Base-by-base conservation (phyloP, 2,888 invertebrate genomes). In the Cancer borealis region DNA sequence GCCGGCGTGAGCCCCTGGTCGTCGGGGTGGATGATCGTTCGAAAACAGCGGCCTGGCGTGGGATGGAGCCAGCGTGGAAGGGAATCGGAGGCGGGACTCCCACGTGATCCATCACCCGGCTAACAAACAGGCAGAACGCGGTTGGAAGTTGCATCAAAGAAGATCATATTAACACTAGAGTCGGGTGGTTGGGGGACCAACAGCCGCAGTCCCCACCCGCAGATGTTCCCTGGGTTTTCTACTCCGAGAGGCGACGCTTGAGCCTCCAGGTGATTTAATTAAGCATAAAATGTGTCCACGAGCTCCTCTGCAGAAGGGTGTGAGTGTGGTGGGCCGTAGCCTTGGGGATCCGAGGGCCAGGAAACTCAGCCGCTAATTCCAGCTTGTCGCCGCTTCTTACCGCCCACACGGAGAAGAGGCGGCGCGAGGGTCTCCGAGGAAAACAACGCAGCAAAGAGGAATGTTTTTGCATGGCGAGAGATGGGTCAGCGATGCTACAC, bases 71-170 rank as follows among this genome's bases (percentile, higher is more conserved):
- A 46, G 12, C 0, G 90, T 3, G n/a, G 84, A 73, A 26, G 8
- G 89, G 89, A 79, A 54, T 92, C 92, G 94, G 92, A 94, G 49
- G 90, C 39, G 10, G 45, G 79, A 54, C 84, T 88, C 89, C 92
- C 92, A 26, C 21, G 92, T 91, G 94, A 94, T 94, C 94, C 94
- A 94, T 94, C 94, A 94, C 92, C 26, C 92, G 90, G 30, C 94
- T 94, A 94, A 94, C 94, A 94, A 94, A 94, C 94, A 94, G 92
- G 94, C 45, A 92, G 92, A 94, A 90, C 94, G 89, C 94, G 92
- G 94, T 90, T 94, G 94, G 92, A 94, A 94, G 94, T 94, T 94
- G 94, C 94, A 94, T 94, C 94, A 94, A 92, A 94, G 92, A 89
- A 92, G 94, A 94, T 94, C 94, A 94, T 94, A 94, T 94, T 94